phyloP scores from a whole-genome alignment of 2,113 vertebrate species.

The Gallinago media region DNA sequence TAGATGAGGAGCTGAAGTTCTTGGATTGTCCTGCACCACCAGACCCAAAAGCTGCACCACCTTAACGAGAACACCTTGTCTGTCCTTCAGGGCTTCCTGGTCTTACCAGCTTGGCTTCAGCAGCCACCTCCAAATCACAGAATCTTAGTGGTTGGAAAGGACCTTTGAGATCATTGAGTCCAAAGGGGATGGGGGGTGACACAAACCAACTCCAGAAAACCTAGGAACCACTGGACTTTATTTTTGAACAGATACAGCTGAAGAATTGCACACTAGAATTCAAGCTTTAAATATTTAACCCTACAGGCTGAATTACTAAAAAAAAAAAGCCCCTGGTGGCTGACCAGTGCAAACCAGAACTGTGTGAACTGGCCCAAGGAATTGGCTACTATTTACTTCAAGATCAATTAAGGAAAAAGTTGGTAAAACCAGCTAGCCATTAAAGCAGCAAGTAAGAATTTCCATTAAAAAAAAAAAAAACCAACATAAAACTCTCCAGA shows the following conservation, averaged over 20 bases:
- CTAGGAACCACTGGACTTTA: background rate
- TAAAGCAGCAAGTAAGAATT: background rate
- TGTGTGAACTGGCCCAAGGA: background rate
- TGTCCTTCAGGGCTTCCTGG: background rate
- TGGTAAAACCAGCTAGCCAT: background rate
- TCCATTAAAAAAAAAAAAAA: background rate
- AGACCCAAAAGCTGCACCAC: background rate
- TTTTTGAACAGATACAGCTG: background rate
- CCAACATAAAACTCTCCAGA: background rate
- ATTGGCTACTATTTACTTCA: background rate
- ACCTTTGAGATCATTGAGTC: no score
- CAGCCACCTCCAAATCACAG: background rate
- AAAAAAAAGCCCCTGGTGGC: no score
- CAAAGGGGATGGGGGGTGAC: no score
- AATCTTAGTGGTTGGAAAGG: no score
- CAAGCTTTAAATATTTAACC: background rate
- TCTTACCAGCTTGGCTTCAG: background rate
- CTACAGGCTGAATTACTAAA: background rate
- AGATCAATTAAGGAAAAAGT: background rate
- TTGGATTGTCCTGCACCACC: background rate
- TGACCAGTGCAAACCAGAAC: background rate
- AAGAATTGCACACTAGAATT: background rate
- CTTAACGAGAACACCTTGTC: background rate
- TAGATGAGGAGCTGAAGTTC: background rate
- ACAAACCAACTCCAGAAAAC: background rate